Evolutionary conservation across 1,140 invertebrate genomes (phyloP).

Genomic region (Maniola jurtina): DNA sequence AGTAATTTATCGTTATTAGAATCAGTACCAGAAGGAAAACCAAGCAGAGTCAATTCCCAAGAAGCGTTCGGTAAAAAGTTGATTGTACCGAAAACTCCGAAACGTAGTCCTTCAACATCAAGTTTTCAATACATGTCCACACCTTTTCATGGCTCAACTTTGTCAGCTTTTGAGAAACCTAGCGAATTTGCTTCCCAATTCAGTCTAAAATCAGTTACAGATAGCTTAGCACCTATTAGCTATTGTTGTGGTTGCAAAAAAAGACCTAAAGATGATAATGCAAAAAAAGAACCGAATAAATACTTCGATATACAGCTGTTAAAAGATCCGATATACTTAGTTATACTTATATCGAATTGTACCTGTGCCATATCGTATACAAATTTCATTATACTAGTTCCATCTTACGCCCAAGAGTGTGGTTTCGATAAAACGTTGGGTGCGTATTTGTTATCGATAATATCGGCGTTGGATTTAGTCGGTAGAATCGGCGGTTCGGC

Average conservation of each 20-base stretch:
- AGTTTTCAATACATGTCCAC: constrained; percentile 91
- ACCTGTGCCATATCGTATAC: constrained; percentile 92
- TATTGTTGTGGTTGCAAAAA: constrained; percentile 71
- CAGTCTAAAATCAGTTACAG: constrained; percentile 84
- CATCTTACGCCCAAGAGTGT: constrained; percentile 84
- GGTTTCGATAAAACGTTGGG: constrained; percentile 84
- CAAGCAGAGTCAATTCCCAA: constrained; percentile 51
- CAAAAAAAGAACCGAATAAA: constrained; percentile 79
- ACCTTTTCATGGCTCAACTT: constrained; percentile 89
- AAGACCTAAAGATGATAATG: constrained; percentile 57
- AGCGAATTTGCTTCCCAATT: constrained; percentile 88
- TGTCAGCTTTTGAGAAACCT: constrained; percentile 86
- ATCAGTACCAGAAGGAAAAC: constrained; percentile 63
- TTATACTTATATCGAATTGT: constrained; percentile 90
- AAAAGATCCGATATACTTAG: constrained; percentile 88
- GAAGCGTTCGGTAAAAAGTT: constrained; percentile 62
- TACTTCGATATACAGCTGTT: constrained; percentile 88
- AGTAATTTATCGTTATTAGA: constrained; percentile 60
- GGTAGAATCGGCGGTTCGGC: constrained; percentile 90
- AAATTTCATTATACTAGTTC: constrained; percentile 90
- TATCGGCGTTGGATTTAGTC: constrained; percentile 87
- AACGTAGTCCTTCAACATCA: constrained; percentile 86
- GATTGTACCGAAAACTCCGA: constrained; percentile 71
- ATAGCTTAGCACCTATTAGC: constrained; percentile 72
- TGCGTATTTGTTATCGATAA: constrained; percentile 86